A percentile compares a stretch with the other conserved stretches of the same genome.
phyloP scores from a whole-genome alignment of 2,888 invertebrate species.

The Phoenoteleia sp. region DNA sequence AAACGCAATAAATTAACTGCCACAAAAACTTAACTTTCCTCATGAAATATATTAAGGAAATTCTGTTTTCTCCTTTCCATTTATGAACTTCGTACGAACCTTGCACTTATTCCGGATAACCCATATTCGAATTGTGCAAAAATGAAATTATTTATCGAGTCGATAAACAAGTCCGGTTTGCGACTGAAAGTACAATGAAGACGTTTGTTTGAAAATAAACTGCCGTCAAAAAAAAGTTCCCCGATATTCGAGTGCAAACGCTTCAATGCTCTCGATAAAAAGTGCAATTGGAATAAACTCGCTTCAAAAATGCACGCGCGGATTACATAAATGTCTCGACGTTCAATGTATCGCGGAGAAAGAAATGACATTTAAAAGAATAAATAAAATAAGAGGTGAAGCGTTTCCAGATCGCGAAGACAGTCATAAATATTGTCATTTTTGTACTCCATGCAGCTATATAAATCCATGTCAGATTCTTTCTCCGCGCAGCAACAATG shows the following conservation, averaged over 20 bases:
- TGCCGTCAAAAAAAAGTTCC: background rate
- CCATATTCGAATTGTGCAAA: slow-evolving; percentile 33
- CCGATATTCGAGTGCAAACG: background rate
- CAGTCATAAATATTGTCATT: background rate
- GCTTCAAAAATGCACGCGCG: background rate
- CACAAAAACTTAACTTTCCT: too few species aligned
- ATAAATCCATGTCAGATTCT: slow-evolving; percentile 8
- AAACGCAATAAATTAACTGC: too few species aligned
- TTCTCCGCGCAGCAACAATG: background rate
- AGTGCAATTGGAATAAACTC: slow-evolving; percentile 5
- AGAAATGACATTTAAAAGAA: too few species aligned
- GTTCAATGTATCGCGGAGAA: background rate
- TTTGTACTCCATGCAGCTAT: background rate
- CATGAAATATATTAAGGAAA: background rate
- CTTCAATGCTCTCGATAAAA: background rate
- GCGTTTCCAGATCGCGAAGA: background rate
- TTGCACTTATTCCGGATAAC: slow-evolving; percentile 32
- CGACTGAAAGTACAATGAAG: slow-evolving; percentile 5
- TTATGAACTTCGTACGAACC: slow-evolving; percentile 16
- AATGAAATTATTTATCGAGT: slow-evolving; percentile 24
- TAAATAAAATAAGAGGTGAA: background rate
- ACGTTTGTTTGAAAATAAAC: slow-evolving; percentile 34
- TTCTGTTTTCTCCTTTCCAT: background rate
- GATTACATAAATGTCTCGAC: background rate
- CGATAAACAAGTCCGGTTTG: slow-evolving; percentile 33